Evolutionary conservation across 2,113 vertebrate species (phyloP).

Genomic region (Neolamprologus ventralis): DNA sequence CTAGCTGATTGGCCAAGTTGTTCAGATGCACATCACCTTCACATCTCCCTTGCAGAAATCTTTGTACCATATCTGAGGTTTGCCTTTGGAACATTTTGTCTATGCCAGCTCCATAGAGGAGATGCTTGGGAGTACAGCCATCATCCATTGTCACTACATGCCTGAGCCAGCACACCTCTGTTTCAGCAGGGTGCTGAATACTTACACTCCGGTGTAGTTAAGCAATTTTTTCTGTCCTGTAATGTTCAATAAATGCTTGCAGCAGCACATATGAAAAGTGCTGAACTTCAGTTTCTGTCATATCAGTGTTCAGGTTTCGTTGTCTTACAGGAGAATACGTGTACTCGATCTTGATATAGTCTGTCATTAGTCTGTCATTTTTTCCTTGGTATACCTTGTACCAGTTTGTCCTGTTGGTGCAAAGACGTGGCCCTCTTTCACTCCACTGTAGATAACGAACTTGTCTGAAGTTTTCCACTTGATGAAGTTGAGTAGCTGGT

Average conservation of each 20-base stretch:
- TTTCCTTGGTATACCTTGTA: accelerated
- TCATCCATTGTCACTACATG: not conserved
- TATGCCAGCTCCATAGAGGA: not conserved
- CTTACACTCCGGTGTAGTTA: not conserved
- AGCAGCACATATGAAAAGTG: not conserved
- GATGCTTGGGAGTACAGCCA: not conserved
- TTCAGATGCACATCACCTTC: not conserved
- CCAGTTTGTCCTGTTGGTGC: not conserved
- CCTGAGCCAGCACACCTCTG: not conserved
- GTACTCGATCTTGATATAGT: not conserved
- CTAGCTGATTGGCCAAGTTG: not conserved
- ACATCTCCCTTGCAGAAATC: not conserved
- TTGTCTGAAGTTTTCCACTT: not conserved
- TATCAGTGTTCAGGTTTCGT: not conserved
- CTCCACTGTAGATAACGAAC: not conserved
- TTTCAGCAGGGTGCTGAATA: not conserved
- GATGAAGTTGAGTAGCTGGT: not conserved
- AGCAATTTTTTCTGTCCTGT: accelerated
- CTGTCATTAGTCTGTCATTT: not conserved
- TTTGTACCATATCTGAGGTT: not conserved
- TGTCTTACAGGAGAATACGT: not conserved
- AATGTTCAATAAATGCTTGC: not conserved
- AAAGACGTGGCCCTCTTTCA: not conserved
- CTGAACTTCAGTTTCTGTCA: not conserved
- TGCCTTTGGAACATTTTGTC: not conserved